phyloP scores from a whole-genome alignment of 2,888 invertebrate species.

The Camponotus fellah region DNA sequence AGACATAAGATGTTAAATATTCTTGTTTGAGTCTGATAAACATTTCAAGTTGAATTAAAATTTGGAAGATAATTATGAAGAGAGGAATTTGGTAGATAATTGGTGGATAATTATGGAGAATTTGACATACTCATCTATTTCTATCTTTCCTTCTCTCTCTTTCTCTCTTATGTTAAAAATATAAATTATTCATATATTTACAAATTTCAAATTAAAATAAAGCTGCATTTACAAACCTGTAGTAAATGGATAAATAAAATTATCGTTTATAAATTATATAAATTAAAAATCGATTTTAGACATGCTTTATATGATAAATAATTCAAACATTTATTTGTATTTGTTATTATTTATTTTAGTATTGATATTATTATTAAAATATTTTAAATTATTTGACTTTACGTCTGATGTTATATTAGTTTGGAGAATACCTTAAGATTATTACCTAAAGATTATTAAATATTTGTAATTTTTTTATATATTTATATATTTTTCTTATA shows the following conservation, averaged over 20 bases:
- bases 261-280: no score
- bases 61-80: not conserved
- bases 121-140: no score
- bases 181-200: not conserved
- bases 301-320: not conserved
- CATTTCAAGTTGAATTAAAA: constrained; percentile 30
- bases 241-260: not conserved
- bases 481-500: not conserved
- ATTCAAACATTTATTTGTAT: not conserved
- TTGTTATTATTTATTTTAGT: not conserved
- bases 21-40: constrained; percentile 16
- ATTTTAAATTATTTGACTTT: not conserved
- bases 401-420: not conserved
- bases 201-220: not conserved
- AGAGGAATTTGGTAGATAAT: no score
- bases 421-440: not conserved
- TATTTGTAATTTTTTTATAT: not conserved
- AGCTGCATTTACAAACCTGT: not conserved
- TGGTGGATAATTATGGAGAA: not conserved
- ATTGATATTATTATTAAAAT: not conserved
- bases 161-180: not conserved
- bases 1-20: constrained; percentile 26
- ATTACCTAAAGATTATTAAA: not conserved
- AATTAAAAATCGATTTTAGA: not conserved
- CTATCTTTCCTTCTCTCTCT: no score